Base-by-base conservation (phyloP, 1,140 invertebrate species). In the Centruroides sculpturatus region DNA sequence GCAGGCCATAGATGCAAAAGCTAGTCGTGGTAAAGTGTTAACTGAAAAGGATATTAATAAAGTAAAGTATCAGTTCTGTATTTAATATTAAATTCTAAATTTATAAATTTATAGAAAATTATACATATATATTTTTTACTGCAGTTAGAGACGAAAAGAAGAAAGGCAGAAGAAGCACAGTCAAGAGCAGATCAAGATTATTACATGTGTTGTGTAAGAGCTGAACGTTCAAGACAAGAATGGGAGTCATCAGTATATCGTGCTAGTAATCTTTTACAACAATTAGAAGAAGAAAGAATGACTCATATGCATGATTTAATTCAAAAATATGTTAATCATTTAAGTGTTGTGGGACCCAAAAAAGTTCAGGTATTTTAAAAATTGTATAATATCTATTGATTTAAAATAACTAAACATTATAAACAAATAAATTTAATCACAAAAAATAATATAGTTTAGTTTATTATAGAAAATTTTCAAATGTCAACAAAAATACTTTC, bases 161-260 rank as follows among this genome's bases (percentile, higher is more conserved):
- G 84, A 64, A 93, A 95, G 74, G 85, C 87, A n/a, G 87, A 92
- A 72, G 88, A 94, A 70, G 81, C 84, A 3, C 84, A 93, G 4
- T 84, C 89, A 67, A 88, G 92, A 71, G 85, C 89, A 35, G 92
- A 96, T 72, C 85, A 89, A 34, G 90, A 95, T 68, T 97, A 95
- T 74, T 94, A 93, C 70, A 90, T 89, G 61, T 81, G 87, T 13
- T 92, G 89, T 71, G 83, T 93, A 49, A 81, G 89, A 66, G 85
- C 90, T 8, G 92, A 96, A 74, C 77, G 89, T 69, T 83, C 91
- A 11, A 82, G 86, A 80, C 86, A 77, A 64, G 92, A 96, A 74
- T 95, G 92, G 86, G 92, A 96, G 74, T 84, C 86, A 50, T 82
- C 87, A 11, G 84, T 95, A 7, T 78, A 85, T 52, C 87, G 88